These are phyloP conservation scores for Drosophila parthenogenetica DNA, from an alignment of 2,888 invertebrate genomes.

Conservation along the genomic window DNA sequence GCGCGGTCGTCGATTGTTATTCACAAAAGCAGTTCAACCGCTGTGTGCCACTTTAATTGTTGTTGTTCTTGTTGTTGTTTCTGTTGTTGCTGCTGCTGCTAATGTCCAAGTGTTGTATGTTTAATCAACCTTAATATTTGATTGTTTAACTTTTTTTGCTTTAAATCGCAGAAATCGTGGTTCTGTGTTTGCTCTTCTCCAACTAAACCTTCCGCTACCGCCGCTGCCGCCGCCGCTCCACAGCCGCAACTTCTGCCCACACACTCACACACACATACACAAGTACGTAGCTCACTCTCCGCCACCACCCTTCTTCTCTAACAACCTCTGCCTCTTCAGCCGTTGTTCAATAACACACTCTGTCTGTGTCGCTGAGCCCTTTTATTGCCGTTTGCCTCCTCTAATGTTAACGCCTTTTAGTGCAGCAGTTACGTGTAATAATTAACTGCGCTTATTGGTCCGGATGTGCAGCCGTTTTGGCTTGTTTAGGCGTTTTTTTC, in stretches of 20 bases:
- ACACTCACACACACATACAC: constrained; percentile 49
- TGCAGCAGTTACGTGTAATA: constrained; percentile 33
- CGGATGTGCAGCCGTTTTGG: constrained; percentile 48
- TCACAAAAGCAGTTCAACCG: constrained; percentile 65
- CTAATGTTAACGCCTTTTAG: constrained; percentile 26
- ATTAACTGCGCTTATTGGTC: constrained; percentile 57
- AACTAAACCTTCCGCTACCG: constrained; percentile 55
- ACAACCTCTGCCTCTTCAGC: constrained; percentile 55
- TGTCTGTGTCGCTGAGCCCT: constrained; percentile 40
- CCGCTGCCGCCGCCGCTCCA: constrained; percentile 46
- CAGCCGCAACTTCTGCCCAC: constrained; percentile 69
- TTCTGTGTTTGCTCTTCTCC: constrained; percentile 48
- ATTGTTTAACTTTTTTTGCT: constrained; percentile 45
- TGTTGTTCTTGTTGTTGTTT: constrained; percentile 32
- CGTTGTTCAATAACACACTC: constrained; percentile 71
- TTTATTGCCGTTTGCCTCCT: constrained; percentile 23
- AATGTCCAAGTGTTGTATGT: constrained; percentile 16
- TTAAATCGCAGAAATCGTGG: constrained; percentile 37
- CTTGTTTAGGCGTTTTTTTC: constrained; percentile 77
- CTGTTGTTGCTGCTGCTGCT: constrained; percentile 28
- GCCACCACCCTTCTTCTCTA: constrained; percentile 53
- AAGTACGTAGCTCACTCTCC: constrained; percentile 43
- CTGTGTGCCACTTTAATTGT: constrained; percentile 53
- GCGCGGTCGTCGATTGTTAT: constrained; percentile 70
- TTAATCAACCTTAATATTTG: constrained; percentile 44